phyloP scores from a whole-genome alignment of 2,888 invertebrate genomes.

The Heliconius hortense region DNA sequence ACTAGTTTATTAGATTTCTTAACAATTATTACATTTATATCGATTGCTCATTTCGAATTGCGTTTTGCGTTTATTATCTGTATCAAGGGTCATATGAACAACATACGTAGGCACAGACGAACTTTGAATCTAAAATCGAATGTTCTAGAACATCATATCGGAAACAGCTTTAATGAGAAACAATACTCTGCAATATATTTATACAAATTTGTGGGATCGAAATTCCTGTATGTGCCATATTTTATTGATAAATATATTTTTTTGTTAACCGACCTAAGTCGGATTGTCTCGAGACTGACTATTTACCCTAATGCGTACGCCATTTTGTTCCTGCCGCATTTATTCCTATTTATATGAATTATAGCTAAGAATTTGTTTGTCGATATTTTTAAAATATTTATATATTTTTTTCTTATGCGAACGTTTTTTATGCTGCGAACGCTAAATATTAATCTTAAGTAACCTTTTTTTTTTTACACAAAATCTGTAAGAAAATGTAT shows the following conservation, averaged over 20 bases:
- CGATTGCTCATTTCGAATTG: not conserved
- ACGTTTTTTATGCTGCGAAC: slow-evolving; percentile 3
- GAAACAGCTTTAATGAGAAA: slow-evolving; percentile 23
- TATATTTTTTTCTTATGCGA: not conserved
- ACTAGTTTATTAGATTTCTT: not conserved
- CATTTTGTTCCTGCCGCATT: slow-evolving; percentile 34
- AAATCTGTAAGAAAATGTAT: not conserved
- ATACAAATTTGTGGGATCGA: slow-evolving; percentile 41
- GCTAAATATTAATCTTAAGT: not conserved
- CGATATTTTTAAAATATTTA: not conserved
- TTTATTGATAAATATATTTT: slow-evolving; percentile 49
- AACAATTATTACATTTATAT: not conserved
- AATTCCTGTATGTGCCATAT: slow-evolving; percentile 46
- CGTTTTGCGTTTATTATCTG: not conserved
- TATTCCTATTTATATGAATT: slow-evolving; percentile 3
- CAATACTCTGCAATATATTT: slow-evolving; percentile 13
- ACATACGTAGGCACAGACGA: not conserved
- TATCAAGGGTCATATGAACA: slow-evolving; percentile 9
- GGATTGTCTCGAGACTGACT: slow-evolving; percentile 65
- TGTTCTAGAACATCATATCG: slow-evolving; percentile 16
- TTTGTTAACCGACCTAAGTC: slow-evolving; percentile 47
- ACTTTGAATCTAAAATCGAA: slow-evolving; percentile 4
- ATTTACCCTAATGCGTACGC: slow-evolving; percentile 53
- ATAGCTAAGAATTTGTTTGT: not conserved
- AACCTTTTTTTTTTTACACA: not conserved